These are phyloP conservation scores for Lasioglossum leucozonium DNA, from an alignment of 2,888 invertebrate species.

Conservation along the genomic window DNA sequence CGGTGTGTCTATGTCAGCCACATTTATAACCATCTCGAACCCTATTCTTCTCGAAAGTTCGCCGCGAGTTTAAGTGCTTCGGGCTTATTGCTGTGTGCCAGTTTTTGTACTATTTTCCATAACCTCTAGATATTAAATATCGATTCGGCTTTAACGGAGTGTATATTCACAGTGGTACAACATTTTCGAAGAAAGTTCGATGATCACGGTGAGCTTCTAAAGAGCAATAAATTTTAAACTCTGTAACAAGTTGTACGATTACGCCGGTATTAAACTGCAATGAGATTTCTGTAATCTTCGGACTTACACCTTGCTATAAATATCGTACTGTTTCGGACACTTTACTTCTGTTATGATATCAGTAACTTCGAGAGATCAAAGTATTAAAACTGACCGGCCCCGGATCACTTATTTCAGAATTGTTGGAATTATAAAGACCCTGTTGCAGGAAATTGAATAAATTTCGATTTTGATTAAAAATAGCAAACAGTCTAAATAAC, in stretches of 20 bases:
- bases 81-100: conserved; percentile 26
- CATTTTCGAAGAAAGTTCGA: conserved; percentile 35
- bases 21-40: conserved; percentile 12
- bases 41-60: conserved; percentile 39
- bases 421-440: too few species aligned
- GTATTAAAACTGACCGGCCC: too few species aligned
- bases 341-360: neutral
- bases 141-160: conserved; percentile 19
- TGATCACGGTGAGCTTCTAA: conserved; percentile 5
- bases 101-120: conserved; percentile 39
- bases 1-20: neutral
- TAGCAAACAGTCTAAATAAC: too few species aligned
- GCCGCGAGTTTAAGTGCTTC: conserved; percentile 30
- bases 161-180: neutral
- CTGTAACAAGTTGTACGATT: neutral
- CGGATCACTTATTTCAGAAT: too few species aligned
- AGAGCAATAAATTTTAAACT: neutral
- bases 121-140: conserved; percentile 56
- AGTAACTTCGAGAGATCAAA: neutral
- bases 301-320: neutral
- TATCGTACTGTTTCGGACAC: neutral
- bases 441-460: too few species aligned
- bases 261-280: neutral
- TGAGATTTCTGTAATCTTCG: neutral
- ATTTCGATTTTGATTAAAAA: too few species aligned